These are phyloP conservation scores for Helarctos malayanus DNA, from an alignment of 2,797 vertebrate species.

Conservation along the genomic window DNA sequence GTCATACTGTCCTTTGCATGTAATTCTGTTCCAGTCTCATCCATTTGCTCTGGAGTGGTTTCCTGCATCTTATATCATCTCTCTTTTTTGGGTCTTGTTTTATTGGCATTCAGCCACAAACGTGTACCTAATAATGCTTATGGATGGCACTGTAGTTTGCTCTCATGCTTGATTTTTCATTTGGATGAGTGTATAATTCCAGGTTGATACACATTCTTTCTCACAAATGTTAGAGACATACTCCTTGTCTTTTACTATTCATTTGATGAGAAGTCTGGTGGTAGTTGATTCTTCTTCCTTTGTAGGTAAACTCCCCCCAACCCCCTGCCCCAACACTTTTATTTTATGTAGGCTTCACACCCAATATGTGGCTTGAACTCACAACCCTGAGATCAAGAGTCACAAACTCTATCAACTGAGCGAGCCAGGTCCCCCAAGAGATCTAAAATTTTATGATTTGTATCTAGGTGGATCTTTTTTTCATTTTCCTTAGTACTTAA, in stretches of 20 bases:
- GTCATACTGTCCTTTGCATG: background rate
- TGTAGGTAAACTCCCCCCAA: background rate
- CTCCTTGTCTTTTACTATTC: constrained; percentile 25
- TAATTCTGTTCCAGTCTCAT: background rate
- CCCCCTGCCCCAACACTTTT: background rate
- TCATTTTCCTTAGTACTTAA: background rate
- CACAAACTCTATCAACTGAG: background rate
- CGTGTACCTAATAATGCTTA: background rate
- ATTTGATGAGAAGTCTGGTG: constrained; percentile 4
- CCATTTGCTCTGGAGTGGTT: background rate
- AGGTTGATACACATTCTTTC: constrained; percentile 18
- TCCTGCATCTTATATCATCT: background rate
- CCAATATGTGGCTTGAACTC: background rate
- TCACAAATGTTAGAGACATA: background rate
- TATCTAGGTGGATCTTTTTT: constrained; percentile 3
- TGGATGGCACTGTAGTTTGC: background rate
- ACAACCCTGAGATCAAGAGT: background rate
- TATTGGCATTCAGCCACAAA: background rate
- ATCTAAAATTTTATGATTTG: constrained; percentile 42
- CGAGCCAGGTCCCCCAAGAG: background rate
- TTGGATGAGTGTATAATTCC: constrained; percentile 22
- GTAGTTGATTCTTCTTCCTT: constrained; percentile 33
- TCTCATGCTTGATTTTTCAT: constrained; percentile 6
- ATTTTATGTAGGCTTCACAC: background rate
- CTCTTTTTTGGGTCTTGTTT: background rate